Evolutionary conservation across 2,113 vertebrate genomes (phyloP).

Genomic region (Emberiza fucata): DNA sequence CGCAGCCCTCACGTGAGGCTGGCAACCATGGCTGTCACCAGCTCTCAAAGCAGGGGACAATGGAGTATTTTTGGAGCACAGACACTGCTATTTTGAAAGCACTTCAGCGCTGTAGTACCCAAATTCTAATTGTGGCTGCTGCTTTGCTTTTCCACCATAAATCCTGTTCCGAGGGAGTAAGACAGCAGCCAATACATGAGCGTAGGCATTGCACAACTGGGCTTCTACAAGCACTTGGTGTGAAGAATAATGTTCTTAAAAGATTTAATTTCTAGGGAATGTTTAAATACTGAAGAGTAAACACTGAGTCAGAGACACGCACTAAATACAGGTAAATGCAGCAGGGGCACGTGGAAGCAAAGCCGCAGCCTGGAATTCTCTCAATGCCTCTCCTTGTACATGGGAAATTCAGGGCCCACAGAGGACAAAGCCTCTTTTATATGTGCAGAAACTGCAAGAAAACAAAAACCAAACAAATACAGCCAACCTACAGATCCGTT

Average conservation of each 20-base stretch:
- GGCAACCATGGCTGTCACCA: not conserved
- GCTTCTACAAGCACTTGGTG: conserved; percentile 33
- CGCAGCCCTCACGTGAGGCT: rapidly evolving
- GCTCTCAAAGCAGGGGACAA: not conserved
- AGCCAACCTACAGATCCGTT: not conserved
- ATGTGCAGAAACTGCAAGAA: not conserved
- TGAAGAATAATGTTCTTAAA: conserved; percentile 30
- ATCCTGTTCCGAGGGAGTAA: not conserved
- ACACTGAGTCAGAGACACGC: conserved; percentile 27
- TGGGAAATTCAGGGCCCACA: not conserved
- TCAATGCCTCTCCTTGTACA: conserved; percentile 48
- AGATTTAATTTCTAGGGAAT: conserved; percentile 51
- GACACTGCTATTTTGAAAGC: not conserved
- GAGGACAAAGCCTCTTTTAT: conserved; percentile 52
- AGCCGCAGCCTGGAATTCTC: conserved; percentile 26
- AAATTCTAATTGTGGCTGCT: conserved; percentile 5
- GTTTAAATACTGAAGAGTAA: conserved; percentile 28
- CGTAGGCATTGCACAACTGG: conserved; percentile 43
- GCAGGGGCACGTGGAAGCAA: conserved; percentile 22
- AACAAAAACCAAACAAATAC: conserved; percentile 25
- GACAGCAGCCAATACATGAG: conserved; percentile 19
- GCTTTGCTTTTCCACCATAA: not conserved
- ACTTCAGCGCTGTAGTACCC: not conserved
- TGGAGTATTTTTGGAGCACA: not conserved
- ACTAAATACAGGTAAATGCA: conserved; percentile 49